phyloP scores from a whole-genome alignment of 2,888 invertebrate species.

The Sinopyrophorus schimmeli region DNA sequence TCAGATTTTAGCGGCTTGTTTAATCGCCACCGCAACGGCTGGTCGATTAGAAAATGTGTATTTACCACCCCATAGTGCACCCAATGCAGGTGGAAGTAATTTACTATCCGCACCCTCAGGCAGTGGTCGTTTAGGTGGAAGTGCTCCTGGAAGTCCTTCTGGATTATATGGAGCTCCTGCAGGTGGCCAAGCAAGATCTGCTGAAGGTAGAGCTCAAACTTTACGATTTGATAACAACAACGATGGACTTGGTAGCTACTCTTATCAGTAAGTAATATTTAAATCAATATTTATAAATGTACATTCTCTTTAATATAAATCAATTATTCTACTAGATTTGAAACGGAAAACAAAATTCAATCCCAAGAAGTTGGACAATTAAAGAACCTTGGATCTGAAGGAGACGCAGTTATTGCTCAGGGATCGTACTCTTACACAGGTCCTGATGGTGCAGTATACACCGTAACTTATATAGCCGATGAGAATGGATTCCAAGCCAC shows the following conservation, averaged over 20 bases:
- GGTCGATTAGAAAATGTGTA: conserved; percentile 63
- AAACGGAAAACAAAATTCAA: conserved; percentile 75
- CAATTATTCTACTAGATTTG: conserved; percentile 59
- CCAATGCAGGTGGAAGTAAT: conserved; percentile 56
- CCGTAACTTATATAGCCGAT: conserved; percentile 58
- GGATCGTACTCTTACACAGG: conserved; percentile 59
- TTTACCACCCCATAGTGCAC: conserved; percentile 59
- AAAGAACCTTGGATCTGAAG: conserved; percentile 66
- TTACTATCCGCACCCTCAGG: conserved; percentile 43
- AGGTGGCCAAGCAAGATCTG: conserved; percentile 30
- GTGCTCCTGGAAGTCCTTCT: conserved; percentile 40
- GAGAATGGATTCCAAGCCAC: conserved; percentile 12
- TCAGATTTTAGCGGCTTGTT: conserved; percentile 54
- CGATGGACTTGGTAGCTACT: conserved; percentile 57
- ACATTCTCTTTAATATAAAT: conserved; percentile 42
- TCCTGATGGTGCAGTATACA: conserved; percentile 56
- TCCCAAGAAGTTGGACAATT: conserved; percentile 74
- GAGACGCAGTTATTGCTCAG: conserved; percentile 60
- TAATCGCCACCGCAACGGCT: conserved; percentile 53
- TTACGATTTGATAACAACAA: conserved; percentile 53
- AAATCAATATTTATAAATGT: conserved; percentile 24
- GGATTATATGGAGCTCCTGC: conserved; percentile 30
- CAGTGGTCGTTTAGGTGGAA: conserved; percentile 56
- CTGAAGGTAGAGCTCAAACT: conserved; percentile 49
- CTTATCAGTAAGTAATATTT: conserved; percentile 54